phyloP scores from a whole-genome alignment of 2,888 invertebrate species.

The Bombyx huttoni region DNA sequence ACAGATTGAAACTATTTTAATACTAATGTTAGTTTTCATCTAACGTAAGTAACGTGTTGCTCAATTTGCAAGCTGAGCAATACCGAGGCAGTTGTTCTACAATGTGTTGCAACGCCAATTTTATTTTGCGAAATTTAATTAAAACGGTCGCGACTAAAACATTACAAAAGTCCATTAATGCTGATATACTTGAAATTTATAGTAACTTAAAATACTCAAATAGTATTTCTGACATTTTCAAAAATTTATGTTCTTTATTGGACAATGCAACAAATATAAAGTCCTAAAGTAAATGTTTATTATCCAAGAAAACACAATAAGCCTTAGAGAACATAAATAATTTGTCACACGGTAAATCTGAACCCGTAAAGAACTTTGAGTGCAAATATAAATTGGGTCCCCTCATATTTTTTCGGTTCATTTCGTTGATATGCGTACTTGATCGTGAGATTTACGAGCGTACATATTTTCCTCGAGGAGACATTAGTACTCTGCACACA shows the following conservation, averaged over 20 bases:
- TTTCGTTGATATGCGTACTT: constrained; percentile 14
- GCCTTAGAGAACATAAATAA: neutral
- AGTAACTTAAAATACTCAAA: neutral
- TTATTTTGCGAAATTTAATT: neutral
- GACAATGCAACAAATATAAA: too few relatives aligned
- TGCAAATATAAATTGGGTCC: neutral
- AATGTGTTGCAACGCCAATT: neutral
- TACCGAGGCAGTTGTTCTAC: neutral
- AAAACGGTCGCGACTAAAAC: neutral
- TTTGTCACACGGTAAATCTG: neutral
- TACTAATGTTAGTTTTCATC: constrained; percentile 1
- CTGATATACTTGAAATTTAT: neutral
- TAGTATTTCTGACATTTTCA: neutral
- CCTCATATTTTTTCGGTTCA: constrained; percentile 6
- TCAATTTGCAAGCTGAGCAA: neutral
- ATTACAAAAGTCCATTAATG: neutral
- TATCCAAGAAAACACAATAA: neutral
- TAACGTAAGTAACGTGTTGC: too few relatives aligned
- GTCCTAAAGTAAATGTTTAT: neutral
- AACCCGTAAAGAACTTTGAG: neutral
- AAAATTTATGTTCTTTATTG: neutral
- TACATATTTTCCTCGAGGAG: constrained; percentile 11
- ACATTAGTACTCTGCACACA: constrained; percentile 8
- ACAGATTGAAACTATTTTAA: constrained; percentile 5
- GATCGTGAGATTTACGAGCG: constrained; percentile 15